Conservation (phyloP, 2,113 vertebrate species). For the Chinchilla lanigera region DNA sequence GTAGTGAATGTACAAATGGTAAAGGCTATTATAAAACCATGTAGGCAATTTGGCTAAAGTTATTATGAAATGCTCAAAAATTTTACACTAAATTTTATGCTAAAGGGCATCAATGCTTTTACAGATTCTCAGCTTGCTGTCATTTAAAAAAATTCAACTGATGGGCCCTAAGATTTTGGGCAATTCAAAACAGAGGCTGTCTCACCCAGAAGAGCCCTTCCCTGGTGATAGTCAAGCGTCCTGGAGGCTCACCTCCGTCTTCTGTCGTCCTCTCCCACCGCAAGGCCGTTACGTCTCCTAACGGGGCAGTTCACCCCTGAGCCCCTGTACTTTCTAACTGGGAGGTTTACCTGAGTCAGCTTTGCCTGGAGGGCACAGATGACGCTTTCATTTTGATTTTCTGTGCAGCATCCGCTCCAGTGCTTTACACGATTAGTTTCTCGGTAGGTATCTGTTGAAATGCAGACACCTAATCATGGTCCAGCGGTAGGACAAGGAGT, state of each 20-base stretch:
- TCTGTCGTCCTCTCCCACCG: neutral
- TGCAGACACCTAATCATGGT: neutral
- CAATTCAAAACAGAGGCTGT: neutral
- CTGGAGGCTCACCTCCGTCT: neutral
- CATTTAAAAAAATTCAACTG: neutral
- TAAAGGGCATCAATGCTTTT: neutral
- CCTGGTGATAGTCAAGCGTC: neutral
- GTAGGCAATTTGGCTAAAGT: neutral
- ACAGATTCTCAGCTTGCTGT: neutral
- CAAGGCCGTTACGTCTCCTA: neutral
- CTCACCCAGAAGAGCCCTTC: neutral
- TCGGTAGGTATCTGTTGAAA: neutral
- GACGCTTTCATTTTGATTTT: neutral
- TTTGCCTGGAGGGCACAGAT: neutral
- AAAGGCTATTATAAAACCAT: neutral
- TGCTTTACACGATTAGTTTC: neutral
- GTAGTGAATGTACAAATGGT: conserved; percentile 32
- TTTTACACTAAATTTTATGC: neutral
- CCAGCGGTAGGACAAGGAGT: neutral
- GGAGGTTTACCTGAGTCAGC: neutral
- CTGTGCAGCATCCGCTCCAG: neutral
- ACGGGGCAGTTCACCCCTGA: neutral
- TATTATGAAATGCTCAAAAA: neutral
- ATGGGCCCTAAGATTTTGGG: neutral
- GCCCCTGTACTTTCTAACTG: neutral